These are phyloP conservation scores for Cairina moschata DNA, from an alignment of 2,113 vertebrate species.

Conservation along the genomic window DNA sequence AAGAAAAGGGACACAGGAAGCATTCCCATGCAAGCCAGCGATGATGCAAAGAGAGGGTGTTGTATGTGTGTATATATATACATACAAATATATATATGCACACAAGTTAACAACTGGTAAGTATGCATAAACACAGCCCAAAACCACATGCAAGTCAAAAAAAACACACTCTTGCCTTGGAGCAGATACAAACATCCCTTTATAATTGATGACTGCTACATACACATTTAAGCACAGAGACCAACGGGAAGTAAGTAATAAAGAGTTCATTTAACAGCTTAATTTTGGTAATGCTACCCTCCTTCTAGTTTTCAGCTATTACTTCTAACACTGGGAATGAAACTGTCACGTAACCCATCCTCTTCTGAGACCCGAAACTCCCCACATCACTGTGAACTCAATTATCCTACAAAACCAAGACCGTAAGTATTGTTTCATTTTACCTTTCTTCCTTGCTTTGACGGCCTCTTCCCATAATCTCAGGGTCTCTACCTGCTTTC, in stretches of 20 bases:
- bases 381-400: background rate
- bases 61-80: background rate
- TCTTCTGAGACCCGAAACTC: background rate
- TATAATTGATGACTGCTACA: background rate
- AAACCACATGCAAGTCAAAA: constrained; percentile 23
- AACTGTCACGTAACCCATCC: background rate
- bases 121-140: background rate
- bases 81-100: background rate
- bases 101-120: background rate
- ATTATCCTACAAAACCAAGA: background rate
- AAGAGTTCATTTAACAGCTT: background rate
- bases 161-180: background rate
- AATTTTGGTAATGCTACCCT: background rate
- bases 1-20: background rate
- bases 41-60: background rate
- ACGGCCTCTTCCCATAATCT: constrained; percentile 85
- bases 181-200: constrained; percentile 21
- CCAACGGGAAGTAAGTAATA: background rate
- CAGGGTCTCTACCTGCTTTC: constrained; percentile 84
- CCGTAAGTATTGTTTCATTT: background rate
- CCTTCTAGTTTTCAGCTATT: background rate
- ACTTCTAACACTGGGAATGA: background rate
- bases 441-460: constrained; percentile 85
- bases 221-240: background rate
- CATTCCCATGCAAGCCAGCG: background rate